Evolutionary conservation across 1,140 invertebrate genomes (phyloP).

Genomic region (Drosophila bocqueti): DNA sequence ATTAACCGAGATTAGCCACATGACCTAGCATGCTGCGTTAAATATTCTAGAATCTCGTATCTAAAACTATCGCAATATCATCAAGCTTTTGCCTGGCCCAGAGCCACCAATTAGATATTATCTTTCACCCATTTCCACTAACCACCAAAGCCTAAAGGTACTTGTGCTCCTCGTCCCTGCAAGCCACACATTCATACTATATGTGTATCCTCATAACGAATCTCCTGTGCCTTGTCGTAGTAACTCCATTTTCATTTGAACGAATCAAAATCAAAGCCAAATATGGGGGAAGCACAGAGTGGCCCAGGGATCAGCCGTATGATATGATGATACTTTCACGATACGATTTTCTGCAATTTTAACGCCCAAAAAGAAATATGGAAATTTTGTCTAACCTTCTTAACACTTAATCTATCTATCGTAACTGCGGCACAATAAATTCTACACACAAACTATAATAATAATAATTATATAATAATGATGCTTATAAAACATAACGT

Average conservation of each 20-base stretch:
- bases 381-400: slow-evolving; percentile 8
- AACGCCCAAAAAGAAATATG: slow-evolving; percentile 63
- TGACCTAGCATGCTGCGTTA: slow-evolving; percentile 79
- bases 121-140: neutral
- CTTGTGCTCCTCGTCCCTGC: slow-evolving; percentile 6
- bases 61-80: slow-evolving; percentile 63
- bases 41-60: slow-evolving; percentile 83
- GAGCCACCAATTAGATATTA: neutral
- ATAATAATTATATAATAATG: slow-evolving; percentile 12
- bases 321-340: slow-evolving; percentile 66
- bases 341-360: slow-evolving; percentile 85
- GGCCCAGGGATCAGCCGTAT: slow-evolving; percentile 12
- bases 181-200: neutral
- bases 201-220: neutral
- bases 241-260: neutral
- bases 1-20: slow-evolving; percentile 71
- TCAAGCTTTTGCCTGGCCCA: slow-evolving; percentile 43
- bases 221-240: slow-evolving; percentile 39
- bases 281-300: neutral
- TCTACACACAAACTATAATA: slow-evolving; percentile 21
- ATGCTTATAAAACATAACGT: slow-evolving; percentile 17
- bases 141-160: neutral
- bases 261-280: neutral
- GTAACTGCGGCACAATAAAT: slow-evolving; percentile 47
- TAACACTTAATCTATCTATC: slow-evolving; percentile 30